These are phyloP conservation scores for Myotis findleyi DNA, from an alignment of 2,797 vertebrate genomes.

Conservation along the genomic window DNA sequence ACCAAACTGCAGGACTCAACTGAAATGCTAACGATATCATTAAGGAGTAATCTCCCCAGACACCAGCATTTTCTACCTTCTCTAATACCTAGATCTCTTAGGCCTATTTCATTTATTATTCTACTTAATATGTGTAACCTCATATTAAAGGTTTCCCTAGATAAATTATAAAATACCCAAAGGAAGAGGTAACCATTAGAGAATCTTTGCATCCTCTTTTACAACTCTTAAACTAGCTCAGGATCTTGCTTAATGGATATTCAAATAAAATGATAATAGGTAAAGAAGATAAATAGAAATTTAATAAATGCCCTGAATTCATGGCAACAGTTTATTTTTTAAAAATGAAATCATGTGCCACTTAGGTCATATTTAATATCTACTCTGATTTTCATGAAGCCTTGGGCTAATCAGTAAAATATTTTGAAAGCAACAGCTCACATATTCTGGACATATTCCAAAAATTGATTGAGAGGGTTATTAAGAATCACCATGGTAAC, in stretches of 20 bases:
- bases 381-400: neutral
- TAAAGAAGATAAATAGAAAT: slow-evolving; percentile 32
- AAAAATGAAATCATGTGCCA: slow-evolving; percentile 18
- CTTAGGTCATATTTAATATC: slow-evolving; percentile 11
- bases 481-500: slow-evolving; percentile 46
- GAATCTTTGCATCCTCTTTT: neutral
- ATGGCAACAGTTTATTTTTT: neutral
- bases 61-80: neutral
- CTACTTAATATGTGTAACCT: neutral
- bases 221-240: neutral
- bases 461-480: neutral
- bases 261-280: neutral
- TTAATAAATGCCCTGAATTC: neutral
- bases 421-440: slow-evolving; percentile 58
- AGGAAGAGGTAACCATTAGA: neutral
- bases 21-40: neutral
- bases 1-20: neutral
- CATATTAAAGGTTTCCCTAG: neutral
- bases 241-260: neutral
- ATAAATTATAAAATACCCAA: neutral
- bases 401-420: slow-evolving; percentile 38
- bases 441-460: neutral
- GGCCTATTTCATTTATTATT: neutral
- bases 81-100: neutral
- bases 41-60: neutral